These are phyloP conservation scores for Bradysia coprophila DNA, from an alignment of 1,140 invertebrate species.

Conservation along the genomic window DNA sequence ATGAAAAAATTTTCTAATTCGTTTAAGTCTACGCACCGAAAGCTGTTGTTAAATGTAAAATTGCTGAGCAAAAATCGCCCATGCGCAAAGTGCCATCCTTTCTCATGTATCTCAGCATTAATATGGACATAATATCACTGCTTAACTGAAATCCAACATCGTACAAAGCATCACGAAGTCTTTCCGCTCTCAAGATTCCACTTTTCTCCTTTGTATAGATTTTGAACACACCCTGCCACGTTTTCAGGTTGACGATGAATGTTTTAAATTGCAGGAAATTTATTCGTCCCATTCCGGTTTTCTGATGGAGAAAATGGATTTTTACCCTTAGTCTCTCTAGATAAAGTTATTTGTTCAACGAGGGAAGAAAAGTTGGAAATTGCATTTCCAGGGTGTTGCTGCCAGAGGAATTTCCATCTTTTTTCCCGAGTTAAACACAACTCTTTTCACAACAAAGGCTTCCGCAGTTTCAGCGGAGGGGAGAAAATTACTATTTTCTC, in stretches of 20 bases:
- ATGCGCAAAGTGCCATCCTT: constrained; percentile 86
- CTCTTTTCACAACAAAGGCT: too few relatives aligned
- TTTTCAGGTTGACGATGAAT: constrained; percentile 78
- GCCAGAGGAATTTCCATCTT: too few relatives aligned
- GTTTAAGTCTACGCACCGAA: constrained; percentile 56
- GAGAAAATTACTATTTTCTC: too few relatives aligned
- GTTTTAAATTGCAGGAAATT: constrained; percentile 80
- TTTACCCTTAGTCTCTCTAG: background rate
- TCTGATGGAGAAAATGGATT: constrained; percentile 26
- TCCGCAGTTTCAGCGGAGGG: too few relatives aligned
- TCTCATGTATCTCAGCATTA: constrained; percentile 75
- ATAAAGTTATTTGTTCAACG: background rate
- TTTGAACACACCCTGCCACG: constrained; percentile 82
- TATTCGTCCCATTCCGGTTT: constrained; percentile 58
- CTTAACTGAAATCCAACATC: constrained; percentile 80
- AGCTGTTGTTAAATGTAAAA: constrained; percentile 71
- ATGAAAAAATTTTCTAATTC: constrained; percentile 6
- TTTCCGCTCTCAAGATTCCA: constrained; percentile 72
- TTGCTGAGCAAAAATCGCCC: constrained; percentile 79
- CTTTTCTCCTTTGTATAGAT: constrained; percentile 82
- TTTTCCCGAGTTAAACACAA: too few relatives aligned
- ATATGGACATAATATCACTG: constrained; percentile 59
- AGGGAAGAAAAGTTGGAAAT: too few relatives aligned
- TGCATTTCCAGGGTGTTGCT: too few relatives aligned
- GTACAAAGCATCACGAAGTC: constrained; percentile 60